These are phyloP conservation scores for Emydura subglobosa DNA, from an alignment of 2,113 vertebrate species.

Conservation along the genomic window DNA sequence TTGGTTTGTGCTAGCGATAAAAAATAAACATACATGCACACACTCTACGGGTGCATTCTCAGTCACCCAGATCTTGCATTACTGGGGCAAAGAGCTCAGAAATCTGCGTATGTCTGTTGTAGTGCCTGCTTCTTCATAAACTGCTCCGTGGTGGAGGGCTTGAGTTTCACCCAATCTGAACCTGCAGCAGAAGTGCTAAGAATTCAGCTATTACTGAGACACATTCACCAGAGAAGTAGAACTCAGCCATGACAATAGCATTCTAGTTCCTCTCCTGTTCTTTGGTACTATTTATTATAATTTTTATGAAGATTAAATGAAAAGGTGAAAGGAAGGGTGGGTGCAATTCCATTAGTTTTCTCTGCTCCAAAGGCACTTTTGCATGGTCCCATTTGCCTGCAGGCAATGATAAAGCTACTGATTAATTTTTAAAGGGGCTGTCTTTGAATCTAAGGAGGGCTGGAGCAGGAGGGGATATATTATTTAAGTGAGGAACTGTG, in stretches of 20 bases:
- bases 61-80: background rate
- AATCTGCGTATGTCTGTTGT: background rate
- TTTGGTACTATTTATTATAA: background rate
- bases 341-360: background rate
- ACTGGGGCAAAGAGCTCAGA: background rate
- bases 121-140: background rate
- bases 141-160: background rate
- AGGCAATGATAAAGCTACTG: conserved; percentile 52
- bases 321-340: background rate
- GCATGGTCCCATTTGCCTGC: conserved; percentile 37
- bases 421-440: conserved; percentile 65
- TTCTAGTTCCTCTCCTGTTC: background rate
- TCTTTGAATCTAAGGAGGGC: conserved; percentile 65
- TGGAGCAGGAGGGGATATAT: conserved; percentile 53
- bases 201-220: accelerated
- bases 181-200: background rate
- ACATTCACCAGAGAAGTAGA: background rate
- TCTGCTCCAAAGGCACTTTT: conserved; percentile 10
- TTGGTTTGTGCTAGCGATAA: background rate
- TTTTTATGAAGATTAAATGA: background rate
- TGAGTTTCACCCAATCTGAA: background rate
- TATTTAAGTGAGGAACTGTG: conserved; percentile 57
- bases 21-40: background rate
- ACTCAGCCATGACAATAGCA: background rate
- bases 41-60: background rate